Evolutionary conservation across 2,113 vertebrate genomes (phyloP), one percentile per base, ranked within the genome.

Genomic region (Bos indicus): DNA sequence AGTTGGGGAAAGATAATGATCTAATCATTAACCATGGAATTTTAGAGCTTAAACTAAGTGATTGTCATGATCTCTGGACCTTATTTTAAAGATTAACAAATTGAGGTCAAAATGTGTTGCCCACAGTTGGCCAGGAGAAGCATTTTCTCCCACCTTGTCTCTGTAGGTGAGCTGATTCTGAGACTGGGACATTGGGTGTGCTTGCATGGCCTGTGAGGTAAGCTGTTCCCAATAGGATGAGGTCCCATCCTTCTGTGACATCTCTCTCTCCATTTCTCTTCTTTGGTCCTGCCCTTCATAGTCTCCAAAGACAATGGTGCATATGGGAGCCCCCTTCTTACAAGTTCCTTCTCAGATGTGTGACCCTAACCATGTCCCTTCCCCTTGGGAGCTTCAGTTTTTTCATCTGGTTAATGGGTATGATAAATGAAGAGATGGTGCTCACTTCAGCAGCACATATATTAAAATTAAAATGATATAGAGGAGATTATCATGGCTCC

Each of bases 21-120:
- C 25, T 40, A 51, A 89, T 81, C 46, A 57, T 54, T 95, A 92
- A 82, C 5, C 11, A 71, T 23, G 30, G 81, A 33, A 26, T 30
- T 90, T 95, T 54, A 52, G 77, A 88, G 16, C 28, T 92, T 74
- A 17, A 85, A 25, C n/a, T 74, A 15, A 88, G 80, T 62, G 91
- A 84, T 81, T 28, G 46, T 33, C 52, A 64, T 51, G 33, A 28
- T 52, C 78, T 77, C 23, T 8, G 57, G 51, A 23, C 36, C 23
- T 16, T 7, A 89, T 88, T 84, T 46, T 56, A 93, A 93, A 96
- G 15, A 71, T 59, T 15, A 96, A 28, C 17, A 67, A 48, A 48
- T 14, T 19, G 40, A 84, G 56, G 43, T 10, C 57, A 52, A 46
- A 46, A 30, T 84, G 62, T 21, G 80, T 21, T 11, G 1, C 26